Evolutionary conservation across 2,888 invertebrate species (phyloP).

Genomic region (Phalera bucephala): DNA sequence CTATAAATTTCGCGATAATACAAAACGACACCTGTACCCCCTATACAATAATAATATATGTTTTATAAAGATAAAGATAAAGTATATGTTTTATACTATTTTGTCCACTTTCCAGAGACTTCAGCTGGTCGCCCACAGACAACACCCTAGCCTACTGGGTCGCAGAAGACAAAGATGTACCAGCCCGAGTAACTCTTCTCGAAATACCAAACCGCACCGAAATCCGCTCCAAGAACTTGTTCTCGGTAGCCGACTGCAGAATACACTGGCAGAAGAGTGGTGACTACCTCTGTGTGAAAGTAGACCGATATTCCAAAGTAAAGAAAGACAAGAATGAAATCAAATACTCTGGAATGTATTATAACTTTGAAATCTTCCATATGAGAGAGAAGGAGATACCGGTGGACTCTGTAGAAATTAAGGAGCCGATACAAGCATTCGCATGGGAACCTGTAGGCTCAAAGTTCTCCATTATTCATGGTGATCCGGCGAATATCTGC

Average conservation of each 20-base stretch:
- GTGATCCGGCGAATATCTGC: conserved; percentile 91
- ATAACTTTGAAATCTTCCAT: conserved; percentile 99
- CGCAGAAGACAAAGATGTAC: conserved; percentile 97
- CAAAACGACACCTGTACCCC: too few species aligned
- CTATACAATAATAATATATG: too few species aligned
- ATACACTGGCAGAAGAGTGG: conserved; percentile 99
- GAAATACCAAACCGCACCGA: conserved; percentile 96
- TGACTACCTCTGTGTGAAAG: conserved; percentile 97
- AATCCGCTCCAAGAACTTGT: conserved; percentile 96
- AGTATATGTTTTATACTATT: not conserved
- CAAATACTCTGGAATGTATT: conserved; percentile 98
- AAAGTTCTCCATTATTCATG: conserved; percentile 98
- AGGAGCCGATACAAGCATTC: conserved; percentile 95
- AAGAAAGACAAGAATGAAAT: conserved; percentile 96
- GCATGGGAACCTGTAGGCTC: conserved; percentile 99
- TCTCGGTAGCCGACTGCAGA: conserved; percentile 98
- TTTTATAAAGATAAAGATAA: too few species aligned
- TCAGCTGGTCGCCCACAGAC: conserved; percentile 99
- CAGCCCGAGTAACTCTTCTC: conserved; percentile 96
- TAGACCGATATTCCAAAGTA: conserved; percentile 91
- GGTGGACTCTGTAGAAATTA: conserved; percentile 98
- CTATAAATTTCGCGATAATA: too few species aligned
- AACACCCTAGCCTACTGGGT: conserved; percentile 99
- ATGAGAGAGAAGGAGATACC: conserved; percentile 99
- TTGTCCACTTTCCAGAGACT: conserved; percentile 85